Conservation (phyloP, 2,888 invertebrate genomes). For the Sarcophaga rosellei region DNA sequence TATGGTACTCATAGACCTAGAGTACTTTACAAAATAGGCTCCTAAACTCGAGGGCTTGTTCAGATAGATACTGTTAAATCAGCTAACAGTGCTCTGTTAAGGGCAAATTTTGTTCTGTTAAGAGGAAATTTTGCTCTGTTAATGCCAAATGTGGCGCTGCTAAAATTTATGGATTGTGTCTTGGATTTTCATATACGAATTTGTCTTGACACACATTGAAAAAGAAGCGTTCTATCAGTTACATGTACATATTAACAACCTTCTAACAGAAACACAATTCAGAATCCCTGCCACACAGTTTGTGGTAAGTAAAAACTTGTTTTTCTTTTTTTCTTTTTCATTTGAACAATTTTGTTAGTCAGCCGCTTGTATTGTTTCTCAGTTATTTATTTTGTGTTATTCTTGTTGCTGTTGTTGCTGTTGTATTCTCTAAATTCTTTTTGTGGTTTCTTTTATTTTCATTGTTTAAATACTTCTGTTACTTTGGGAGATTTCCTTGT, state of each 20-base stretch:
- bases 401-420: slow-evolving; percentile 47
- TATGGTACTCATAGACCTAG: too few relatives aligned
- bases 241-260: neutral
- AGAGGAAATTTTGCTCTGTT: too few relatives aligned
- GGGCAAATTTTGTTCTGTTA: too few relatives aligned
- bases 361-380: neutral
- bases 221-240: too few relatives aligned
- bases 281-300: neutral
- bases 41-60: too few relatives aligned
- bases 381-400: slow-evolving; percentile 15
- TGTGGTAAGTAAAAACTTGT: slow-evolving; percentile 48
- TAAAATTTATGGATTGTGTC: too few relatives aligned
- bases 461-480: slow-evolving; percentile 62
- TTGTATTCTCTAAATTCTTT: slow-evolving; percentile 54
- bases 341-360: slow-evolving; percentile 50
- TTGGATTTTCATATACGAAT: too few relatives aligned
- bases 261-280: neutral
- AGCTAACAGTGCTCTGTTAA: too few relatives aligned
- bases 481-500: slow-evolving; percentile 66
- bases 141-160: too few relatives aligned
- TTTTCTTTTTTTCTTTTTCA: slow-evolving; percentile 19
- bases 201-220: too few relatives aligned
- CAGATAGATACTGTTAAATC: too few relatives aligned
- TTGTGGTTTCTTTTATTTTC: slow-evolving; percentile 55
- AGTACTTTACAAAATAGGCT: too few relatives aligned